Conservation (phyloP, 92 coral and sea anemone species). For the Bergia sp. region DNA sequence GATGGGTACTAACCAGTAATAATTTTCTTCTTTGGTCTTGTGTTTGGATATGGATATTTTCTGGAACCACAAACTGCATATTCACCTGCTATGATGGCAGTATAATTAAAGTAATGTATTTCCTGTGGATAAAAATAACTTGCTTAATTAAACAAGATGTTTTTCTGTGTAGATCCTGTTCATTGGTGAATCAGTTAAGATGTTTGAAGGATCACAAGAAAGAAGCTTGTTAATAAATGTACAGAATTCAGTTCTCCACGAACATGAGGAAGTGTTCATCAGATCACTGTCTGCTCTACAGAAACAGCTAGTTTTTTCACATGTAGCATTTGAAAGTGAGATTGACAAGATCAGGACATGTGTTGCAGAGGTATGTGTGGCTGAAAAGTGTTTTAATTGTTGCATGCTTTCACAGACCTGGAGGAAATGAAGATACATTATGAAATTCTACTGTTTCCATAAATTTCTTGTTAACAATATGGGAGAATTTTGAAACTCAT, state of each 20-base stretch:
- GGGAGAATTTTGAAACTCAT: too few species aligned
- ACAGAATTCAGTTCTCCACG: slow-evolving; percentile 75
- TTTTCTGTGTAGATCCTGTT: slow-evolving; percentile 73
- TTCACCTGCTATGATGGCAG: background rate
- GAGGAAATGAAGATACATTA: too few species aligned
- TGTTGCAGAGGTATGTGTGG: slow-evolving; percentile 82
- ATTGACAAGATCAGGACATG: slow-evolving; percentile 91
- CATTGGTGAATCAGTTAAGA: slow-evolving; percentile 94
- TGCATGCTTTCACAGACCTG: too few species aligned
- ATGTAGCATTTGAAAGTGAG: slow-evolving; percentile 88
- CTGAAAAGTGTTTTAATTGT: background rate
- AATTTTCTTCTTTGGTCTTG: too few species aligned
- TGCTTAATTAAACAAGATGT: too few species aligned
- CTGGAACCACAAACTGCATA: too few species aligned
- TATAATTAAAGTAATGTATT: background rate
- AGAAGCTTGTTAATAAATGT: slow-evolving; percentile 39
- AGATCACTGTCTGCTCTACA: slow-evolving; percentile 77
- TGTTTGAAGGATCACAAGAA: slow-evolving; percentile 86
- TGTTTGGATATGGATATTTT: too few species aligned
- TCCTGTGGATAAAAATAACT: background rate
- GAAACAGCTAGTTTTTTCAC: slow-evolving; percentile 75
- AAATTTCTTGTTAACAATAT: too few species aligned
- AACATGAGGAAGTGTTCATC: slow-evolving; percentile 83
- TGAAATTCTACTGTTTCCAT: too few species aligned
- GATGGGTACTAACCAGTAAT: too few species aligned